Evolutionary conservation across 1,140 invertebrate species (phyloP), one percentile per base, ranked within the genome.

Genomic region (Patella vulgata): DNA sequence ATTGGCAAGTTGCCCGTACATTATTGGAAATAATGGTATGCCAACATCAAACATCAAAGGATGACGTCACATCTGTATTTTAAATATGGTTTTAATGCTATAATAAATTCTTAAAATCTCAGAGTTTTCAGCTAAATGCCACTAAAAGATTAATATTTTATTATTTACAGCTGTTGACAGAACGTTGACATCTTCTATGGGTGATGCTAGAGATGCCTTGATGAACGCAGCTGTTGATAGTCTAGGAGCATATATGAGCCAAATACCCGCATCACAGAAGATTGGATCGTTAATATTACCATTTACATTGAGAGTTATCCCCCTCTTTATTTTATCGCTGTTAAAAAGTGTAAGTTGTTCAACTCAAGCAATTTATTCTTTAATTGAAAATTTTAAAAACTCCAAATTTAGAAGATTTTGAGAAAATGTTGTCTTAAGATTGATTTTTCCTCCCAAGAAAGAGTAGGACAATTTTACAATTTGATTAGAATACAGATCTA

Each of bases 161-260:
- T n/a, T n/a, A n/a, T n/a, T 74, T 85, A 73, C 77, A 93, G 94
- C 95, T 71, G 96, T 97, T 25, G 97, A 99, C 82, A 88, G 95
- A 52, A 94, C 93, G 62, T 86, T 92, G 62, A 88, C 91, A 43
- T 92, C 93, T 12, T 93, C 91, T 42, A 65, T 99, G 71, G 88
- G 89, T 3, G 97, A 99, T 85, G 97, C 97, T 3, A 87, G 95
- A 50, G 97, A 99, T 84, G 97, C 96, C 11, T 88, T 99, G 59
- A 93, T 97, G 43, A 98, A 98, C 86, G 96, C 95, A 40, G 93
- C 91, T 3, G 89, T 97, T 46, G 97, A 99, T 86, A 89, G 93
- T 64, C 84, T 99, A 28, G 89, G 89, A 50, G 90, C 95, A 4
- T 98, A 92, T 81, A 90, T 91, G 19, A 75, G 68, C 46, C 79